phyloP scores from a whole-genome alignment of 2,113 vertebrate genomes.

The Arizona elegans region DNA sequence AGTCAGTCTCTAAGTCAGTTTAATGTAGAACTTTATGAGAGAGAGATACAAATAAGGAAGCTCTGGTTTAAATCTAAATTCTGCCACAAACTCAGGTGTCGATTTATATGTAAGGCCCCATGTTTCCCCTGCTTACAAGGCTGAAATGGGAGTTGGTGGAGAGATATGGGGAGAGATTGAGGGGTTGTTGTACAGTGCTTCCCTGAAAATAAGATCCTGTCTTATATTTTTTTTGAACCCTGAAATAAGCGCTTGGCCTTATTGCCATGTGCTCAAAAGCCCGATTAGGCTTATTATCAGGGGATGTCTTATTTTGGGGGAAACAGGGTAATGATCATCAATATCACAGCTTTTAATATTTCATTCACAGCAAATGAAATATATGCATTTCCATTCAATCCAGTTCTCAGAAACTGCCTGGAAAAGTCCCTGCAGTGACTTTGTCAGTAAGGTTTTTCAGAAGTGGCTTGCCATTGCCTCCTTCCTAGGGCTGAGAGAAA shows the following conservation, averaged over 20 bases:
- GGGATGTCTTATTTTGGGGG: no score
- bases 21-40: neutral
- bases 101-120: neutral
- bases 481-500: neutral
- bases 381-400: neutral
- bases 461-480: neutral
- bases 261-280: no score
- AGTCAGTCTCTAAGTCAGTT: neutral
- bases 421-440: no score
- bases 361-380: neutral
- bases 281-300: no score
- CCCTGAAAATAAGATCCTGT: no score
- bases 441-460: neutral
- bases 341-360: neutral
- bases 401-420: neutral
- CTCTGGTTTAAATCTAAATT: neutral
- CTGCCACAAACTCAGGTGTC: neutral
- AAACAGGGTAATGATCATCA: neutral
- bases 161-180: neutral
- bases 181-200: neutral
- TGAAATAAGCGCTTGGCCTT: no score
- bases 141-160: neutral
- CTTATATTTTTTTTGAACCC: no score
- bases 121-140: neutral
- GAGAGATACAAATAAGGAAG: neutral